These are phyloP conservation scores for Apodemus agrarius DNA, from an alignment of 2,797 vertebrate species.

Conservation along the genomic window DNA sequence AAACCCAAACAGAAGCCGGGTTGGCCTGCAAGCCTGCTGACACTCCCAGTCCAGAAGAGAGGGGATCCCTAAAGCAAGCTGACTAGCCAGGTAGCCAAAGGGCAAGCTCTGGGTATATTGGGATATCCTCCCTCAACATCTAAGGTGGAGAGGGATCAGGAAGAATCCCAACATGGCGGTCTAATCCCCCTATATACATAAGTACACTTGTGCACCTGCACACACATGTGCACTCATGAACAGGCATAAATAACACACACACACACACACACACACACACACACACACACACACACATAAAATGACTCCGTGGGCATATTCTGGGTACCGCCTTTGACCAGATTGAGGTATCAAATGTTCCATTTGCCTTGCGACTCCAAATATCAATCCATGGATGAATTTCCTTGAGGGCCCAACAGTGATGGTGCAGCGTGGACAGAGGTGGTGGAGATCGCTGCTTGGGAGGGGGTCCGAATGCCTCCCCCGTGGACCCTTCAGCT, in stretches of 20 bases:
- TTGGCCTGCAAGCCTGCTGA: not conserved
- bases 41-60: not conserved
- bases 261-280: not conserved
- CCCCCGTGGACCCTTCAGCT: slow-evolving; percentile 91
- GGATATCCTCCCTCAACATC: not conserved
- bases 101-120: not conserved
- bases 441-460: slow-evolving; percentile 91
- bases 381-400: slow-evolving; percentile 75
- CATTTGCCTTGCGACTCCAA: not conserved
- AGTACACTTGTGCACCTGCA: not conserved
- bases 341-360: not conserved
- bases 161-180: not conserved
- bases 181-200: not conserved
- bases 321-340: not conserved
- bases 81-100: not conserved
- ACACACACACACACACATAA: not conserved
- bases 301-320: not conserved
- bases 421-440: slow-evolving; percentile 93
- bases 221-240: too few relatives aligned
- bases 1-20: not conserved
- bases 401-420: slow-evolving; percentile 88
- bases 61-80: not conserved
- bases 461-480: slow-evolving; percentile 89
- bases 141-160: not conserved
- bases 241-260: not conserved